Evolutionary conservation across 2,888 invertebrate genomes (phyloP).

Genomic region (Eristalinus aeneus): DNA sequence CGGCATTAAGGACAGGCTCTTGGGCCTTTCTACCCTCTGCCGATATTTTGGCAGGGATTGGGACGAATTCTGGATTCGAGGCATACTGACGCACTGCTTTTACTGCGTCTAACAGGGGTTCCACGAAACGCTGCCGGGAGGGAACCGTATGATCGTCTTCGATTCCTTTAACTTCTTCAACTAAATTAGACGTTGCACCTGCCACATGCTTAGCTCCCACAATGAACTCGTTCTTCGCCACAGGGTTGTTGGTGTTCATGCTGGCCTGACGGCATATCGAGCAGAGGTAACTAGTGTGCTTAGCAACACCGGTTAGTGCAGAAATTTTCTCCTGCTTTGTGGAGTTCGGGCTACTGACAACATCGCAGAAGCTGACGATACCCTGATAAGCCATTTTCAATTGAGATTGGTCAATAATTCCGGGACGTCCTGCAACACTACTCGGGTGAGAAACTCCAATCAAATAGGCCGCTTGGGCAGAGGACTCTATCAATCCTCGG

Average conservation of each 20-base stretch:
- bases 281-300: slow-evolving; percentile 97
- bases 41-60: slow-evolving; percentile 95
- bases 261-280: slow-evolving; percentile 97
- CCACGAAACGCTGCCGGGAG: slow-evolving; percentile 89
- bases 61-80: slow-evolving; percentile 95
- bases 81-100: slow-evolving; percentile 96
- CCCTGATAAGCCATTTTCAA: slow-evolving; percentile 94
- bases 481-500: slow-evolving; percentile 94
- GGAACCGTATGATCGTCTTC: slow-evolving; percentile 92
- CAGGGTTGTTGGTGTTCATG: slow-evolving; percentile 92
- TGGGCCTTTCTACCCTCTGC: slow-evolving; percentile 90
- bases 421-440: slow-evolving; percentile 92
- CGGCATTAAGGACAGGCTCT: slow-evolving; percentile 93
- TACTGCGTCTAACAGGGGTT: slow-evolving; percentile 93
- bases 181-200: slow-evolving; percentile 95
- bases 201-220: slow-evolving; percentile 99
- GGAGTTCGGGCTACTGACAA: slow-evolving; percentile 86
- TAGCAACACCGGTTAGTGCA: slow-evolving; percentile 96
- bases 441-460: slow-evolving; percentile 96
- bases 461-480: slow-evolving; percentile 97
- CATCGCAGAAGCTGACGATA: slow-evolving; percentile 93
- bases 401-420: slow-evolving; percentile 93
- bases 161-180: slow-evolving; percentile 95
- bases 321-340: slow-evolving; percentile 92
- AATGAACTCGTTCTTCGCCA: slow-evolving; percentile 97